Percentiles rank a stretch among this genome's conserved stretches.
These are phyloP conservation scores for Merluccius polli DNA, from an alignment of 2,797 vertebrate genomes.

Conservation along the genomic window DNA sequence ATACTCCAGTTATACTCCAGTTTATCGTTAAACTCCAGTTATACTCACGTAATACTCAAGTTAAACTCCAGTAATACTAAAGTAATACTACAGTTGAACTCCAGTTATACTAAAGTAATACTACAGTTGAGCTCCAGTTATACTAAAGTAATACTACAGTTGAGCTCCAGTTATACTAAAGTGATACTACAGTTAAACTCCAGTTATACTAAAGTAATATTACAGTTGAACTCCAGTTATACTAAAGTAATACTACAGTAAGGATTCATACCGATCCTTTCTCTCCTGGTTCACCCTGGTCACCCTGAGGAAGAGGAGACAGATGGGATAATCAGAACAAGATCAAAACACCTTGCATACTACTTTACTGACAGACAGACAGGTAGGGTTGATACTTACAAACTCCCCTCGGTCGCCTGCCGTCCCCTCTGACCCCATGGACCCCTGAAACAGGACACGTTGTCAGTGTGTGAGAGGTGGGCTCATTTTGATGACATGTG, in stretches of 20 bases:
- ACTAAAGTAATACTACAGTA: background rate
- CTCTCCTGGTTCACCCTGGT: conserved; percentile 83
- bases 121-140: background rate
- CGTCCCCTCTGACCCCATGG: conserved; percentile 84
- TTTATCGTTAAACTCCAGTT: background rate
- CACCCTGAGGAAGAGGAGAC: conserved; percentile 75
- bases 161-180: background rate
- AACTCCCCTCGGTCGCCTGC: conserved; percentile 82
- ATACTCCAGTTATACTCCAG: background rate
- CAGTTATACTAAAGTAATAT: background rate
- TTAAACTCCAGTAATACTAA: no score
- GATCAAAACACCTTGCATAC: background rate
- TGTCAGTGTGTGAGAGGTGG: background rate
- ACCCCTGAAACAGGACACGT: conserved; percentile 70
- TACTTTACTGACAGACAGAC: background rate
- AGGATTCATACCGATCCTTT: conserved; percentile 85
- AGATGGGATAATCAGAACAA: background rate
- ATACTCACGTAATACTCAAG: no score
- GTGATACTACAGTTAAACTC: background rate
- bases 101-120: background rate
- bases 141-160: background rate
- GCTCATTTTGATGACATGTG: conserved; percentile 1
- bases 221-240: background rate
- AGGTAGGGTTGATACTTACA: conserved; percentile 68
- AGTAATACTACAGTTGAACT: no score